A percentile compares a stretch with the other conserved stretches of the same genome.
phyloP scores from a whole-genome alignment of 1,140 invertebrate species.

The Nymphalis io region DNA sequence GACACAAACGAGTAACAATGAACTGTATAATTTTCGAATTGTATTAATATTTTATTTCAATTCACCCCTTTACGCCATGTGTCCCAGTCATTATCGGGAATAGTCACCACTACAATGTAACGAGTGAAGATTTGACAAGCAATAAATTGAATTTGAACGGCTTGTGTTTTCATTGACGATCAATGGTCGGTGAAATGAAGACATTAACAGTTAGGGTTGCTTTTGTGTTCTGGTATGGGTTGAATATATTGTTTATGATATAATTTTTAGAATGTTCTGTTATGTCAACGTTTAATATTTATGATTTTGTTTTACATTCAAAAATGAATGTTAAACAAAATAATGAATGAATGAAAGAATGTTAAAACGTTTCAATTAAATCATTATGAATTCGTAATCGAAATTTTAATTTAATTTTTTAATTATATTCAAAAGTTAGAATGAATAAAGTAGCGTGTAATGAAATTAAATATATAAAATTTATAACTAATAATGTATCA shows the following conservation, averaged over 20 bases:
- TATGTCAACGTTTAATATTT: neutral
- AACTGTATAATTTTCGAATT: slow-evolving; percentile 33
- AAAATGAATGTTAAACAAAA: too few species aligned
- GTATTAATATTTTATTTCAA: slow-evolving; percentile 18
- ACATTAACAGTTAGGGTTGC: slow-evolving; percentile 31
- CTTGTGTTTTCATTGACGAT: slow-evolving; percentile 62
- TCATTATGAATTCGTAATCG: too few species aligned
- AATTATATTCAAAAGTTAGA: too few species aligned
- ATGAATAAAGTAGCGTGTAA: too few species aligned
- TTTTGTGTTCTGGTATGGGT: slow-evolving; percentile 15
- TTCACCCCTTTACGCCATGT: slow-evolving; percentile 73
- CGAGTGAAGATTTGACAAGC: slow-evolving; percentile 74
- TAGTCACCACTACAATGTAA: slow-evolving; percentile 61
- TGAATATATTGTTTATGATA: neutral
- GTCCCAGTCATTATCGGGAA: slow-evolving; percentile 66
- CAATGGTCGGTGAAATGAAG: slow-evolving; percentile 68
- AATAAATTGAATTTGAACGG: slow-evolving; percentile 71
- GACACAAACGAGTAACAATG: slow-evolving; percentile 27
- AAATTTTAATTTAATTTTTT: too few species aligned
- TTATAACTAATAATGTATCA: too few species aligned
- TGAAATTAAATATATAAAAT: too few species aligned
- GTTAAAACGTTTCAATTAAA: too few species aligned
- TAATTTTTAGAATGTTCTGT: neutral
- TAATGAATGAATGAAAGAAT: too few species aligned
- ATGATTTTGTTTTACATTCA: too few species aligned